These are phyloP conservation scores for Pteromalus puparum DNA, from an alignment of 1,140 invertebrate genomes.

Conservation along the genomic window DNA sequence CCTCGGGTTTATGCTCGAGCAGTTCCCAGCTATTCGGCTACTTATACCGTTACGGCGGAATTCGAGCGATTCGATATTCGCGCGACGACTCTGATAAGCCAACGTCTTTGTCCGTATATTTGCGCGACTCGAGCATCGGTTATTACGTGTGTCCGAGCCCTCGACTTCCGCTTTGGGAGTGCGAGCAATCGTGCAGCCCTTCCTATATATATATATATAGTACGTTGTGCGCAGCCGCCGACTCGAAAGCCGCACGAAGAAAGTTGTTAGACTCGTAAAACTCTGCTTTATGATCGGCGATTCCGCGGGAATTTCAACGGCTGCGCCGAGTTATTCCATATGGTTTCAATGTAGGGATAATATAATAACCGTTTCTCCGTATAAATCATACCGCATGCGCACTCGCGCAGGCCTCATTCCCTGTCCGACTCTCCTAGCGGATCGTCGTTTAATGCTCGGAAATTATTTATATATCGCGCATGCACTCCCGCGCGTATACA, in stretches of 20 bases:
- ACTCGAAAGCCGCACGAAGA: neutral
- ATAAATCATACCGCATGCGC: slow-evolving; percentile 8
- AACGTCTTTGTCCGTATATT: too few relatives aligned
- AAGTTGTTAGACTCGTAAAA: slow-evolving; percentile 24
- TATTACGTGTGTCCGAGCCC: too few relatives aligned
- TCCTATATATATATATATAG: neutral
- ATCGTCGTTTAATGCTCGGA: slow-evolving; percentile 13
- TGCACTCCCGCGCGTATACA: too few relatives aligned
- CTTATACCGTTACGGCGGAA: neutral
- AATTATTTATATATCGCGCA: slow-evolving; percentile 5
- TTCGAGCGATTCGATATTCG: neutral
- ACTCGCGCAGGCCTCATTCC: neutral
- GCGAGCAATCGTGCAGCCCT: neutral
- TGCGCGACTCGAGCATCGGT: too few relatives aligned
- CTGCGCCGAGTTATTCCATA: neutral
- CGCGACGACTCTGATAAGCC: too few relatives aligned
- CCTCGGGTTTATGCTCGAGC: neutral
- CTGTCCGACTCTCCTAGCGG: neutral
- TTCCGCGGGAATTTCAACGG: slow-evolving; percentile 28
- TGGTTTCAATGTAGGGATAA: slow-evolving; percentile 25
- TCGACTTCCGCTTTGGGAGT: neutral
- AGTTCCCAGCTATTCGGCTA: neutral
- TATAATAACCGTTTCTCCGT: slow-evolving; percentile 14
- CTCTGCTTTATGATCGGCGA: slow-evolving; percentile 16
- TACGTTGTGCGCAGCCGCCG: neutral